Base-by-base conservation (phyloP, 2,113 vertebrate genomes). In the Columbina picui region DNA sequence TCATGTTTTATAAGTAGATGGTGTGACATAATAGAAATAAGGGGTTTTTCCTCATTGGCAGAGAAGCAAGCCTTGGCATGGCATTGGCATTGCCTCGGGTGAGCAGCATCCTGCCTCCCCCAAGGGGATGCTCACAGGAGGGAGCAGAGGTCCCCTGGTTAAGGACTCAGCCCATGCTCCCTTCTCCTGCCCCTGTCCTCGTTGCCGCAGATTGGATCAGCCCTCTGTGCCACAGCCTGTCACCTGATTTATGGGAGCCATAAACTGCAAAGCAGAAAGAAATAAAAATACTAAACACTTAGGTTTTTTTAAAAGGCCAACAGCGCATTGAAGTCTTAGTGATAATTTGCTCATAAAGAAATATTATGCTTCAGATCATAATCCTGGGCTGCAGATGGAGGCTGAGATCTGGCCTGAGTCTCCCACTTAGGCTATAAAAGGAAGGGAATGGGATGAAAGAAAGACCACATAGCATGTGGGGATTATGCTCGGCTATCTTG, bases 311-410 rank as follows among this genome's bases (percentile, higher is more conserved):
- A 75, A 96, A 95, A 96, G 91, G 89, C 86, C 84, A 91, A 53
- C 29, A 87, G 91, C 4, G 1, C 91, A 93, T 91, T 94, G 95
- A 93, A 92, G 87, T 94, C 91, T 82, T 2, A 3, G 95, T 60
- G 89, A 92, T 95, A 96, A 96, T 94, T 95, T 95, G 84, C 93
- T 95, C 84, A 89, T 95, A 95, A 97, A 95, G 89, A 95, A 97
- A 95, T 92, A 87, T 84, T 92, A 93, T 67, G 80, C 80, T 92
- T 92, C 84, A 84, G 63, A 96, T 94, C 84, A 92, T 63, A 91
- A 91, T 93, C 77, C 45, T 6, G 9, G 68, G 60, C 80, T 94
- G 87, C 73, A 86, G 71, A 92, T 67, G 80, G 83, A 92, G 80
- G 63, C 76, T 70, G 86, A 90, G 83, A 34, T 82, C 81, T 93